Evolutionary conservation across 2,113 vertebrate genomes (phyloP).

Genomic region (Tylochromis polylepis): DNA sequence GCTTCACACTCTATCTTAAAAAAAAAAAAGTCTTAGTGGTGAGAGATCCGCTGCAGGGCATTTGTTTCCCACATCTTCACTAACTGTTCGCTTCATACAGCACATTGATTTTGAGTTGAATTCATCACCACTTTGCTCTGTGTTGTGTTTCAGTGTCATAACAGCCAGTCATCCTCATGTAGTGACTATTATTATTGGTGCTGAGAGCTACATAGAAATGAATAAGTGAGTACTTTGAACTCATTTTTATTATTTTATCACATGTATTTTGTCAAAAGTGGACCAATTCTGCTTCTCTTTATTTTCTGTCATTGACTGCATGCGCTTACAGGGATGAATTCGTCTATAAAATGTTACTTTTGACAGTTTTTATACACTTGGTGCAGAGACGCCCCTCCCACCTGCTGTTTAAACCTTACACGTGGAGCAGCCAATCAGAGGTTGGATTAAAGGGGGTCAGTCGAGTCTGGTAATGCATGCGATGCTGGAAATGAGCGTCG

Average conservation of each 20-base stretch:
- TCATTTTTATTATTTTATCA: not conserved
- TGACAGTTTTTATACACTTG: not conserved
- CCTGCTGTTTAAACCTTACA: not conserved
- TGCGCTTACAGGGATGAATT: not conserved
- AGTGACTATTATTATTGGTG: conserved; percentile 11
- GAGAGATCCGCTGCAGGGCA: not conserved
- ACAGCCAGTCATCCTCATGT: conserved; percentile 13
- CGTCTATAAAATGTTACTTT: not conserved
- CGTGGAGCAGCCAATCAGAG: not conserved
- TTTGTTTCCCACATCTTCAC: not conserved
- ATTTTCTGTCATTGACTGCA: not conserved
- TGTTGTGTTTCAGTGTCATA: conserved; percentile 8
- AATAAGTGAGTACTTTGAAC: conserved; percentile 2
- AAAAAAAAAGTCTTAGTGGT: not conserved
- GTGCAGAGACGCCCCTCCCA: not conserved
- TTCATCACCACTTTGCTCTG: not conserved
- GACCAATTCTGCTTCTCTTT: not conserved
- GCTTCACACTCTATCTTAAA: not conserved
- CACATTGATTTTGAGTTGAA: not conserved
- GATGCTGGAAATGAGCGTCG: not conserved
- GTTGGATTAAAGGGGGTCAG: not conserved
- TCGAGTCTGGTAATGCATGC: not conserved
- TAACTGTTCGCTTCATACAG: not conserved
- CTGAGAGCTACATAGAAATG: conserved; percentile 27
- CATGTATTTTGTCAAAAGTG: not conserved